Base-by-base conservation (phyloP, 2,797 vertebrate species). In the Arctocebus calabarensis region DNA sequence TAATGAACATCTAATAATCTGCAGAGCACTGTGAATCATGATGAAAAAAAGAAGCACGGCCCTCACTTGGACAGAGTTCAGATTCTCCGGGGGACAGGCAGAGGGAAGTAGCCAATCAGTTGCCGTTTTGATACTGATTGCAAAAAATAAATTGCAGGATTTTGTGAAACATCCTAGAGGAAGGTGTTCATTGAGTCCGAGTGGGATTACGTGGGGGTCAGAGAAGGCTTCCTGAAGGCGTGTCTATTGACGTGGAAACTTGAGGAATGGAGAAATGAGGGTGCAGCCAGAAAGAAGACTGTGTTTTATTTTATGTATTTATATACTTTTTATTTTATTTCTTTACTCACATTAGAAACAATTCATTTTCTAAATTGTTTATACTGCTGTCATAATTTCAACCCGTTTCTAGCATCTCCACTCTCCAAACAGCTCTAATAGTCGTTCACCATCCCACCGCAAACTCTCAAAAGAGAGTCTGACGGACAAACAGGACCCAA, bases 281-380 rank as follows among this genome's bases (percentile, higher is more conserved):
- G 3, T 40, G 62, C 62, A 82, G 20, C n/a, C 5, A 85, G 70
- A 94, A 37, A 71, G 5, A 75, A 83, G 23, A 22, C 1, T 32
- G 86, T 48, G 22, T 57, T 86, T 87, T 84, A 68, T 82, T 45
- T 88, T 85, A n/a, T 9, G 45, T 25, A 34, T 29, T 77, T 29
- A 71, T 71, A 32, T 55, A 77, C 43, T n/a, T 66, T 66, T 66
- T 66, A n/a, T 66, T 66, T n/a, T 8, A n/a, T 19, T 66, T 66
- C 32, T 92, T 88, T 55, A 82, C 5, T 89, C 10, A 66, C 17
- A 45, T 83, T 75, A 86, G 74, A 94, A 73, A 83, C 17, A 66
- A 25, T 77, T 61, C 17, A 55, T 68, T n/a, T 92, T 89, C 77
- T n/a, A 64, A 37, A 62, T 43, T 79, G 3, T 70, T 66, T 57